Evolutionary conservation across 2,797 vertebrate genomes (phyloP), one percentile per base, ranked within the genome.

Genomic region (Xenopus petersii): DNA sequence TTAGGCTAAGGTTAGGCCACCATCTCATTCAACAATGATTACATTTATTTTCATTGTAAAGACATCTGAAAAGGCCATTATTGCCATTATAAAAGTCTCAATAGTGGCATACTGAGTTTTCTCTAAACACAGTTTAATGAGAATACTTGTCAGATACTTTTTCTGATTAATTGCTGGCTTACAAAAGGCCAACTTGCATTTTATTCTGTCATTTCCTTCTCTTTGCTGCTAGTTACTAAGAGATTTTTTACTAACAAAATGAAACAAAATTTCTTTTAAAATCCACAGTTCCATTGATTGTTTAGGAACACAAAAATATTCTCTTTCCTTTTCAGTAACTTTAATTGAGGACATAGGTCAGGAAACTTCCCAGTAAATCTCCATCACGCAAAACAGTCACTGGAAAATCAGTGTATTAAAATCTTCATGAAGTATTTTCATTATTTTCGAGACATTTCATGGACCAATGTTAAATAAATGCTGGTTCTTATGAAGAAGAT

Each of bases 51-150:
- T 64, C 71, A 74, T 79, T 79, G 66, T 79, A 74, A 30, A 69
- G 67, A 65, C 65, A 74, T 70, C 61, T 74, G 66, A 79, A 79
- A 79, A 74, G 76, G 12, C 71, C 55, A 73, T 74, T 79, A 79
- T 79, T 65, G 54, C 67, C 67, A 74, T 79, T 79, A 56, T 70
- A 65, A 60, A 64, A 21, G n/a, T 65, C 76, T 65, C 71, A 70
- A 64, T 70, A 79, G 60, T 64, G 64, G 60, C 61, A 65, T 46
- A 65, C 61, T 70, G 66, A 59, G 66, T 59, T 79, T 79, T 79
- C 76, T 79, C 71, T 74, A 79, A 79, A 79, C 76, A 79, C 13
- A n/a, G 61, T 69, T 74, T 79, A 79, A 79, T 70, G 76, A 79
- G 76, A 79, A 79, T 79, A 79, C 71, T 79, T 79, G 71, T 79